A percentile compares a stretch with the other conserved stretches of the same genome.
These are phyloP conservation scores for Lycodopsis pacificus DNA, from an alignment of 2,797 vertebrate species.

Conservation along the genomic window DNA sequence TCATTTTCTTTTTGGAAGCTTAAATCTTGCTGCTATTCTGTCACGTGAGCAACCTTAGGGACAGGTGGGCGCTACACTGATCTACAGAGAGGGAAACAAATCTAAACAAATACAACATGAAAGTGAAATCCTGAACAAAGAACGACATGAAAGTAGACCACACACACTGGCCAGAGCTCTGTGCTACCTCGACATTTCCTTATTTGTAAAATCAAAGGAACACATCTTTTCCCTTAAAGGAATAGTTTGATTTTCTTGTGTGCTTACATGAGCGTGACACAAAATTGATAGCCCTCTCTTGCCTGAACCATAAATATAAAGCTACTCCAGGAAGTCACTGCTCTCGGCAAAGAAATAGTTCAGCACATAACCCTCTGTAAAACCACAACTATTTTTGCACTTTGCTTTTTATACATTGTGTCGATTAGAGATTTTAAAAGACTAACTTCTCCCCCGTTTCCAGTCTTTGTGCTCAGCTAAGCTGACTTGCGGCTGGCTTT, in stretches of 20 bases:
- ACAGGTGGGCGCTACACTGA: slow-evolving; percentile 13
- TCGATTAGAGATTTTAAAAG: background rate
- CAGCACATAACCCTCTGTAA: background rate
- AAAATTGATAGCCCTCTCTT: background rate
- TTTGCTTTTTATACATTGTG: background rate
- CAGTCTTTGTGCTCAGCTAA: slow-evolving; percentile 5
- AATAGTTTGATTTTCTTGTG: slow-evolving; percentile 6
- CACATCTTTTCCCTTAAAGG: background rate
- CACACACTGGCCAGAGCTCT: background rate
- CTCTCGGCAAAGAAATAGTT: background rate
- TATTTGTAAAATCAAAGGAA: slow-evolving; percentile 37
- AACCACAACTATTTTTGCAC: background rate
- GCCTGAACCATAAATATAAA: background rate
- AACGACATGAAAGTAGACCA: slow-evolving; percentile 7
- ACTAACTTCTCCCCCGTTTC: background rate
- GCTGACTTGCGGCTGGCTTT: background rate
- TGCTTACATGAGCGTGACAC: background rate
- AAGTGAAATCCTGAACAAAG: slow-evolving; percentile 23
- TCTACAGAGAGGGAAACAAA: slow-evolving; percentile 9
- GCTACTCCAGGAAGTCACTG: background rate
- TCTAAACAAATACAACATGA: slow-evolving; percentile 40
- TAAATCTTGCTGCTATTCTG: background rate
- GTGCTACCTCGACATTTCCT: slow-evolving; percentile 15
- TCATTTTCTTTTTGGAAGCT: background rate
- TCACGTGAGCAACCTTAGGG: slow-evolving; percentile 22